Base-by-base conservation (phyloP, 2,888 invertebrate species). In the Micoletzkya japonica region DNA sequence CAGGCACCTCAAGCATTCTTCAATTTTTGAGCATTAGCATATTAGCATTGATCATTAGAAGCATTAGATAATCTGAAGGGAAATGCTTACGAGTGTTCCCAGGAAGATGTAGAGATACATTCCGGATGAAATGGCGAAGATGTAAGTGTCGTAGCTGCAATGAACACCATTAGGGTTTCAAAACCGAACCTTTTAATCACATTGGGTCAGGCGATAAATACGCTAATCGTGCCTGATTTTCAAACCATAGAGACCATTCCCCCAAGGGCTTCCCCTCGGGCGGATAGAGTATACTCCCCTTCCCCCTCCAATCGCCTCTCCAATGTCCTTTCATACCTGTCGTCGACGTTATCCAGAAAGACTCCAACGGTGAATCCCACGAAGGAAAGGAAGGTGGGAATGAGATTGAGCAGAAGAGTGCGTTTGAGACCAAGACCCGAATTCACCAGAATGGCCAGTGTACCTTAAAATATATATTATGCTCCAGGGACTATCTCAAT, bases 31-130 rank as follows among this genome's bases (percentile, higher is more conserved):
- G 24, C 7, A 54, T 10, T 17, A n/a, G 54, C 10, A 54, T 17
- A 54, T 54, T n/a, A n/a, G n/a, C n/a, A n/a, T n/a, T n/a, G n/a
- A n/a, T n/a, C n/a, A n/a, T n/a, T n/a, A n/a, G n/a, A n/a, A n/a
- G n/a, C n/a, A n/a, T n/a, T n/a, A n/a, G n/a, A n/a, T n/a, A n/a
- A n/a, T n/a, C n/a, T n/a, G n/a, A n/a, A n/a, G n/a, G n/a, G n/a
- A n/a, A n/a, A n/a, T 7, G 6, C 10, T 10, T 54, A 82, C 82
- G 71, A 83, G 72, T 10, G 83, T 83, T 56, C 83, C 82, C 26
- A 83, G 73, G 63, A 83, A 82, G n/a, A 83, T 83, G 69, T 83
- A 83, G 70, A 82, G 74, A 71, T 83, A 83, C 83, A 83, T 83
- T 59, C 83, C 83, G 10, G 78, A 77, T 1, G 81, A 81, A n/a